Evolutionary conservation across 2,888 invertebrate species (phyloP).

Genomic region (Elysia crispata): DNA sequence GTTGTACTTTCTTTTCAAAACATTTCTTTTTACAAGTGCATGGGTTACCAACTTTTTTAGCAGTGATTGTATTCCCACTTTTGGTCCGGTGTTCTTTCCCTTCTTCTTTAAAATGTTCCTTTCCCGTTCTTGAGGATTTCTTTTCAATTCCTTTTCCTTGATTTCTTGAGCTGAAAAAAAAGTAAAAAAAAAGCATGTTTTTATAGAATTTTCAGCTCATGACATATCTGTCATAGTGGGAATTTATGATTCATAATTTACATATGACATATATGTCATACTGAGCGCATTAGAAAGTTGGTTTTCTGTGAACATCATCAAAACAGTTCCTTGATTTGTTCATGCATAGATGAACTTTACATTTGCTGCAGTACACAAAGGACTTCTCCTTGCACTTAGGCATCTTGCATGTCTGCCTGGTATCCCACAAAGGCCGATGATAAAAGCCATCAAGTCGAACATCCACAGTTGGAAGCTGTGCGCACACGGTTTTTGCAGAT

Average conservation of each 20-base stretch:
- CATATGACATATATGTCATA: conserved; percentile 33
- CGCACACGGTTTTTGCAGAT: conserved; percentile 3
- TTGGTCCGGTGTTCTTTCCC: not conserved
- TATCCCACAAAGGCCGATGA: conserved; percentile 33
- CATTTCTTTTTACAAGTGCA: not conserved
- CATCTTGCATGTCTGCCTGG: conserved; percentile 36
- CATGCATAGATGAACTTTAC: conserved; percentile 40
- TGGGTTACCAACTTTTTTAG: not conserved
- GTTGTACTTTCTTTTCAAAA: not conserved
- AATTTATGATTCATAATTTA: not conserved
- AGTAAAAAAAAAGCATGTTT: no score
- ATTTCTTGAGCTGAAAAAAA: no score
- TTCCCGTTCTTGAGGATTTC: not conserved
- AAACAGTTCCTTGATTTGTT: conserved; percentile 48
- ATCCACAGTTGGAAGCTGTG: conserved; percentile 25
- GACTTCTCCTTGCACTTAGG: conserved; percentile 16
- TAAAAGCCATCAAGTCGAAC: conserved; percentile 38
- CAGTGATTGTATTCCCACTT: not conserved
- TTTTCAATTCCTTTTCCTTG: no score
- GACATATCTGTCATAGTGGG: conserved; percentile 38
- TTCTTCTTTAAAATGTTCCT: not conserved
- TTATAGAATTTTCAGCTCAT: not conserved
- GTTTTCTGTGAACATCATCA: conserved; percentile 33
- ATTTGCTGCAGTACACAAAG: conserved; percentile 33
- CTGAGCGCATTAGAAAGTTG: conserved; percentile 26